Base-by-base conservation (phyloP, 2,113 vertebrate genomes). In the Petrocephalus zakoni region DNA sequence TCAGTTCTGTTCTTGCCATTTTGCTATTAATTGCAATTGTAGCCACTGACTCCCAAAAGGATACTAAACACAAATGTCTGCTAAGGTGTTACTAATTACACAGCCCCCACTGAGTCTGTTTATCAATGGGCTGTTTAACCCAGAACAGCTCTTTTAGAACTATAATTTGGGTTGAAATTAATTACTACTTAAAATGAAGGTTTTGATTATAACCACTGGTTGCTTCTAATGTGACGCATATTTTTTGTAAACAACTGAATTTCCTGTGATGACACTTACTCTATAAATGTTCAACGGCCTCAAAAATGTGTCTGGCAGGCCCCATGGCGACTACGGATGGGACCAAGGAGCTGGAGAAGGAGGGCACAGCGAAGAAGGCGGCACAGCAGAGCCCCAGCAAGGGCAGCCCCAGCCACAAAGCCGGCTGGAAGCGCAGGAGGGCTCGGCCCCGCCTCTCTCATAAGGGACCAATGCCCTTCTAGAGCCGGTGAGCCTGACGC, bases 401-500 rank as follows among this genome's bases (percentile, higher is more conserved):
- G 93, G 95, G 92, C 0, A 94, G 95, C 86, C 93, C 95, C 42
- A 95, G 90, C 90, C 95, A 96, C 89, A 96, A 96, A 93, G 96
- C 95, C 5, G 94, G 94, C 89, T 96, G 95, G 93, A 96, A 97
- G 92, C 97, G 96, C 93, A 94, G 93, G 90, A 96, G 97, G 88
- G 96, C 96, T 90, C 95, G 97, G 82, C 98, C 98, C 78, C 97
- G 97, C 89, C 97, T 99, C 72, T 99, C 98, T 88, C 97, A 99
- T 93, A 99, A 99, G 95, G 97, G 98, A 7, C 98, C 98, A 55
- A 99, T 99, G 97, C 98, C 98, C 3, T 99, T 99, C 95, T 99
- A 97, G 97, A 95, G 88, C 94, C 56, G 97, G 97, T 97, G 93
- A 94, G 94, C 88, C 47, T 52, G 34, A 11, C 8, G 3, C 7